Conservation (phyloP, 2,888 invertebrate genomes). For the Diabrotica balteata region DNA sequence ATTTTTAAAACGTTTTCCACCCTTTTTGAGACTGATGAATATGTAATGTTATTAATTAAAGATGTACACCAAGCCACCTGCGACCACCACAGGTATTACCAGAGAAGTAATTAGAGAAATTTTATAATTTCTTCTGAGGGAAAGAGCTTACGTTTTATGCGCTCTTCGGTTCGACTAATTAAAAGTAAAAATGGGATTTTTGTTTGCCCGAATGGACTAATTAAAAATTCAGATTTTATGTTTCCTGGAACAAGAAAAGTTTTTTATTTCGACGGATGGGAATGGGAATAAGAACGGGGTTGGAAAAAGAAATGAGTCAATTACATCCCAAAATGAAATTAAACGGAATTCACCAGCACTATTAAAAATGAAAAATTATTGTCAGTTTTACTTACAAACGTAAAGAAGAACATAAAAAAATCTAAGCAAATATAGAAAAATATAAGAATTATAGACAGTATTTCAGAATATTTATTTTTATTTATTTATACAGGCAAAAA, state of each 20-base stretch:
- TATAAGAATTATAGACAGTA: too few relatives aligned
- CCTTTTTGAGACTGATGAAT: constrained; percentile 56
- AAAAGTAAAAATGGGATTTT: constrained; percentile 61
- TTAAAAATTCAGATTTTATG: constrained; percentile 59
- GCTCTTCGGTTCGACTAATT: constrained; percentile 49
- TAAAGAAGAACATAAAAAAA: too few relatives aligned
- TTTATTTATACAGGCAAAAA: too few relatives aligned
- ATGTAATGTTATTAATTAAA: constrained; percentile 62
- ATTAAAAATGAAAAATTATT: too few relatives aligned
- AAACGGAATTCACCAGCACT: too few relatives aligned
- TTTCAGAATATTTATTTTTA: too few relatives aligned
- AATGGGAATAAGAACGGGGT: constrained; percentile 10
- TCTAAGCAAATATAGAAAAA: too few relatives aligned
- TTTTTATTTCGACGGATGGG: constrained; percentile 40
- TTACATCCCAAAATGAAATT: constrained; percentile 1
- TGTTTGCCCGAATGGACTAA: constrained; percentile 58
- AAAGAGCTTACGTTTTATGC: constrained; percentile 44
- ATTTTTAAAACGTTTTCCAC: constrained; percentile 45
- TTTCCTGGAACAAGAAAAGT: constrained; percentile 48
- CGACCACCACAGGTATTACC: constrained; percentile 57
- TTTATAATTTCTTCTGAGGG: constrained; percentile 56
- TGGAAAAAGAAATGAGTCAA: constrained; percentile 18
- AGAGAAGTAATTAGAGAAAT: constrained; percentile 59
- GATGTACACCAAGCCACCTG: constrained; percentile 59
- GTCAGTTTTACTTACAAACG: too few relatives aligned